Evolutionary conservation across 2,113 vertebrate genomes (phyloP).

Genomic region (Rhabdomys dilectus): DNA sequence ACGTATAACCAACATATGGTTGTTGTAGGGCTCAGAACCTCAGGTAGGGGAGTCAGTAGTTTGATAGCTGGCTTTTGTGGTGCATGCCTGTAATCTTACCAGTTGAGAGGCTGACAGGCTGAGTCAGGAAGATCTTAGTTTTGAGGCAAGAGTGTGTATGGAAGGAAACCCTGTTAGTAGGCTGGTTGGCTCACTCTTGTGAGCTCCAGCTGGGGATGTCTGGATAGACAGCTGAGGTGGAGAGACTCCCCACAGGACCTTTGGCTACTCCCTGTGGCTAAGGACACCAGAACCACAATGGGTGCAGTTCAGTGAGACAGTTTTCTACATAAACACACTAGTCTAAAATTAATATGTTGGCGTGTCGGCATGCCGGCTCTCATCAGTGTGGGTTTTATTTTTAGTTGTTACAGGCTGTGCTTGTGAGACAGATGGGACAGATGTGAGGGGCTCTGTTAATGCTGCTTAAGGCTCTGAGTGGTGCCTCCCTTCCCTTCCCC

Average conservation of each 20-base stretch:
- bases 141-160: background rate
- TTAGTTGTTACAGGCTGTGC: constrained; percentile 15
- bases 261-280: background rate
- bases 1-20: background rate
- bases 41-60: background rate
- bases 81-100: background rate
- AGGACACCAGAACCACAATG: background rate
- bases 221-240: background rate
- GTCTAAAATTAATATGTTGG: constrained; percentile 59
- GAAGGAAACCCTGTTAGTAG: background rate
- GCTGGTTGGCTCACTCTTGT: too few species aligned
- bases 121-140: background rate
- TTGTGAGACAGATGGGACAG: constrained; percentile 66
- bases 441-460: constrained; percentile 35
- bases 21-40: background rate
- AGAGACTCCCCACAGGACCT: background rate
- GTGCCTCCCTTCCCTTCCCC: background rate
- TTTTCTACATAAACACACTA: constrained; percentile 40
- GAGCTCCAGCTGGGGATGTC: background rate
- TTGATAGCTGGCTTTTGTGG: background rate
- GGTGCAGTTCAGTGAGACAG: background rate
- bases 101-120: background rate
- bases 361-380: background rate
- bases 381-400: constrained; percentile 70
- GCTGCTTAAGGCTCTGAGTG: background rate